These are phyloP conservation scores for Coptodon bakossiorum DNA, from an alignment of 2,113 vertebrate genomes.

Conservation along the genomic window DNA sequence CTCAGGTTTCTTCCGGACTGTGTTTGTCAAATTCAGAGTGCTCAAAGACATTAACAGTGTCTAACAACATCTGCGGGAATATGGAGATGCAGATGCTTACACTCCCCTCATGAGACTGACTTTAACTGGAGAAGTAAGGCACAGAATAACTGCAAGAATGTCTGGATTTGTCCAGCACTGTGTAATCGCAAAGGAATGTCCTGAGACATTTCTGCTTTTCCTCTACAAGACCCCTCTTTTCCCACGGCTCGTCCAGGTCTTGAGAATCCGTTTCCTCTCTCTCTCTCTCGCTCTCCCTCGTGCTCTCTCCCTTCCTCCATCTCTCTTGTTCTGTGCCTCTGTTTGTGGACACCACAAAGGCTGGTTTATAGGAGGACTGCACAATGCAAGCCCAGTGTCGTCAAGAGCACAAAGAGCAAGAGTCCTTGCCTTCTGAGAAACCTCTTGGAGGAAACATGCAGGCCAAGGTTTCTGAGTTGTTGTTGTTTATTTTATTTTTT, in stretches of 20 bases:
- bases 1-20: not conserved
- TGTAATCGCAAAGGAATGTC: slow-evolving; percentile 80
- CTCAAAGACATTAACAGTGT: not conserved
- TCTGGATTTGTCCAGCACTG: slow-evolving; percentile 71
- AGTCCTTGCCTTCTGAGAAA: slow-evolving; percentile 22
- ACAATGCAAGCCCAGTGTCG: slow-evolving; percentile 50
- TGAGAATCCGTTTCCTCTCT: slow-evolving; percentile 59
- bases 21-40: not conserved
- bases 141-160: slow-evolving; percentile 63
- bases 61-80: not conserved
- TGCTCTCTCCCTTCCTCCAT: not conserved
- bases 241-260: slow-evolving; percentile 69
- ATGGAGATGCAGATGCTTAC: slow-evolving; percentile 6
- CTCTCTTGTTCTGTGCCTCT: slow-evolving; percentile 10
- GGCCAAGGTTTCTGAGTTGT: not conserved
- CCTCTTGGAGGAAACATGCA: not conserved
- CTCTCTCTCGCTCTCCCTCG: not conserved
- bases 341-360: slow-evolving; percentile 56
- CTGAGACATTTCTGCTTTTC: slow-evolving; percentile 74
- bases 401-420: slow-evolving; percentile 39
- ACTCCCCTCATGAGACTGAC: not conserved
- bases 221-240: slow-evolving; percentile 69
- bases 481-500: not conserved
- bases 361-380: slow-evolving; percentile 43
- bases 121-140: slow-evolving; percentile 39